Base-by-base conservation (phyloP, 1,140 invertebrate genomes). In the Ctenoplectra terminalis region DNA sequence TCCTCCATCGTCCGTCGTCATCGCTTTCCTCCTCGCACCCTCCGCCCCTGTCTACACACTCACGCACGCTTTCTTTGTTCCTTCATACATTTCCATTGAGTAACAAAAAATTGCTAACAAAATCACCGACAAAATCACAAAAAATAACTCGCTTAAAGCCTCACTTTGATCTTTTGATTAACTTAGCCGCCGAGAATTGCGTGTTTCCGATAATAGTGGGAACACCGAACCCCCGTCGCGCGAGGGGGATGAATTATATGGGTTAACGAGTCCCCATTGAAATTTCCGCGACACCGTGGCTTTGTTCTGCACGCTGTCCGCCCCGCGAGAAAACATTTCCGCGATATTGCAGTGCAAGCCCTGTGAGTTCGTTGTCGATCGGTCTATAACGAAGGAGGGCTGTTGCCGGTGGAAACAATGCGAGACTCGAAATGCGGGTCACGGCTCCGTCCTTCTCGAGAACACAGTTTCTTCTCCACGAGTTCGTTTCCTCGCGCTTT, bases 351-450 rank as follows among this genome's bases (percentile, higher is more conserved):
- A 17, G 29, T 63, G 43, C n/a, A 40, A 43, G 23, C 37, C 23
- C 48, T n/a, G 23, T 23, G 67, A 81, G 52, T 81, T 81, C 56
- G 50, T 75, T 75, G 70, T 80, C 64, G 70, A 81, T 78, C 54
- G 84, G 20, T 7, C 23, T 63, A 40, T 58, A 56, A 84, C 54
- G 69, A 84, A 58, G 58, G 37, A 83, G 70, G 58, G 73, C 63
- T 58, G 58, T 63, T 15, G 48, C 40, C 48, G 52, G 23, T 56
- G 43, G 69, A 83, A 83, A 85, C 83, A 85, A 85, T 85, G 63
- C 52, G 74, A 83, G 26, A 50, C 70, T 37, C 54, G 69, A 75
- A 85, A 83, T 83, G 74, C 83, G 64, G 83, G 75, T 83, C 83
- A 83, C 50, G 81, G 37, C 61, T 63, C 60, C 31, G 67, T 66